A percentile compares a stretch with the other conserved stretches of the same genome.
Conservation (phyloP, 2,888 invertebrate genomes). For the Sarcophaga variegata region DNA sequence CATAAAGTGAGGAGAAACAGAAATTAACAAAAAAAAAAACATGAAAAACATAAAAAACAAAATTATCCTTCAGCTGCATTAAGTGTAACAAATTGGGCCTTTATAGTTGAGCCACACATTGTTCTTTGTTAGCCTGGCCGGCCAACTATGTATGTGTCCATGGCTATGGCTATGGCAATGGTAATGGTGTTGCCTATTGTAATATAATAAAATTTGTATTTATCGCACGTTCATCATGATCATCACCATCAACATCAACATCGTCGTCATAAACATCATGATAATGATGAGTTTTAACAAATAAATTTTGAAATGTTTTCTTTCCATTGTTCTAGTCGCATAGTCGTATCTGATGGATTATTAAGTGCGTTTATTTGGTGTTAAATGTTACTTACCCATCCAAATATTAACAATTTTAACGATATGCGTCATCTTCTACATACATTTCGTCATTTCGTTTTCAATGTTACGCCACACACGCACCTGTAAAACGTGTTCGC, state of each 20-base stretch:
- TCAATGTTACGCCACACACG: conserved; percentile 65
- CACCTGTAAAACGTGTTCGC: conserved; percentile 59
- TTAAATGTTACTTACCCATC: conserved; percentile 58
- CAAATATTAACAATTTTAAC: conserved; percentile 66
- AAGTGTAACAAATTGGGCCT: conserved; percentile 75
- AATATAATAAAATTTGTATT: conserved; percentile 38
- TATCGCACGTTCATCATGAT: conserved; percentile 43
- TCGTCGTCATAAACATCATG: not conserved
- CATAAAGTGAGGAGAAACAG: conserved; percentile 15
- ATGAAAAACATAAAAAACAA: conserved; percentile 6
- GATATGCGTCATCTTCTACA: conserved; percentile 43
- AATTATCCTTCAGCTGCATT: conserved; percentile 74
- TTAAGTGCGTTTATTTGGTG: conserved; percentile 60
- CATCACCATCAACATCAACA: not conserved
- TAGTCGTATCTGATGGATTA: conserved; percentile 62
- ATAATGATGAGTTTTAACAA: conserved; percentile 48
- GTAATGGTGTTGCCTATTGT: not conserved
- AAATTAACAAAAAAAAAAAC: not conserved
- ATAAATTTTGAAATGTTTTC: conserved; percentile 10
- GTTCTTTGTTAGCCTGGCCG: no score
- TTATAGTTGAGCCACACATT: not conserved
- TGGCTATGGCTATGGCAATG: no score
- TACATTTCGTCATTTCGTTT: no score
- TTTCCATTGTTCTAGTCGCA: no score
- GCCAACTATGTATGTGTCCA: no score